Evolutionary conservation across 2,888 invertebrate species (phyloP), one percentile per base, ranked within the genome.

Genomic region (Metallyticus violacea): DNA sequence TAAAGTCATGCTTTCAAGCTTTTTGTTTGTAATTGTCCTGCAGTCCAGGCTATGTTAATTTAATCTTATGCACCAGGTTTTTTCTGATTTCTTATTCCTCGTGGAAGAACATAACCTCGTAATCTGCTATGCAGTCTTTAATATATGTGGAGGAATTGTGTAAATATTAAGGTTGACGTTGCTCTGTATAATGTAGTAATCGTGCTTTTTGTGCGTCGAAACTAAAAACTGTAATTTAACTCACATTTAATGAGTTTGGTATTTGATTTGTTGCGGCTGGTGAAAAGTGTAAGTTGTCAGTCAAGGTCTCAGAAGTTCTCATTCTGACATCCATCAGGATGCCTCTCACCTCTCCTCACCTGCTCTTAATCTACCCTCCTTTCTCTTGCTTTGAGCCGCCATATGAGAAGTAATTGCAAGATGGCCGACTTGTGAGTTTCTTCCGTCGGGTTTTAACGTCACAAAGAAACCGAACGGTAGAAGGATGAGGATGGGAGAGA

Each of bases 241-340:
- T 82, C 26, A 76, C 22, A 26, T 82, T 77, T 83, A 83, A 83
- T 83, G 83, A 83, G 83, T 83, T 82, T 29, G 81, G 29, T 2
- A 40, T 26, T 82, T 82, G 82, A 82, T 82, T 82, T 82, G 82
- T 82, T 40, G 62, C 76, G 83, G 77, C 77, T 83, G 27, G 40
- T 28, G 83, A 83, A 83, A 83, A 83, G 77, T 83, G 83, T 83
- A 77, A 83, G 83, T 28, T 83, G 83, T 83, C 83, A 77, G 83
- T 83, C 83, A 77, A 28, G 83, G 81, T 22, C 25, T 81, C 81
- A 81, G 81, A 81, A 81, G 29, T 81, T 30, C 30, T 81, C 29
- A 28, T 77, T 28, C 77, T 83, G 83, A 77, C 83, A 83, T 77
- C 28, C 27, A 77, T 77, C 81, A 40, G 81, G 62, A 62, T 62